Conservation (phyloP, 2,113 vertebrate genomes). For the Leucoraja erinaceus region DNA sequence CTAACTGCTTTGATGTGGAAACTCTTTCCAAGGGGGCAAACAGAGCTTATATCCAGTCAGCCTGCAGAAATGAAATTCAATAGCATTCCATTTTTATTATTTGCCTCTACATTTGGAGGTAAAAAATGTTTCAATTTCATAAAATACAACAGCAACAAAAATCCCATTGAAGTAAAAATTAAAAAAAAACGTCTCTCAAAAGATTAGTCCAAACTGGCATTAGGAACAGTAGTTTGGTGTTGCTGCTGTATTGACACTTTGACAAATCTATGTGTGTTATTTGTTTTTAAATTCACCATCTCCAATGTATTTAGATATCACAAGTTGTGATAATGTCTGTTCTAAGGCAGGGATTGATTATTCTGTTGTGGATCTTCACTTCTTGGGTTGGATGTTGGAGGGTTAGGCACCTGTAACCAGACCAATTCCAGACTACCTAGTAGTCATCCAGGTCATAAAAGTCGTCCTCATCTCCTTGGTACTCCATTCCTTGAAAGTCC, state of each 20-base stretch:
- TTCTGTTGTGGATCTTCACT: constrained; percentile 63
- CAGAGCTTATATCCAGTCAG: constrained; percentile 65
- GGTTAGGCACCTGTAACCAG: constrained; percentile 72
- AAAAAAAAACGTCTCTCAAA: constrained; percentile 73
- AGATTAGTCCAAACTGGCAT: constrained; percentile 76
- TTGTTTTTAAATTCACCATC: constrained; percentile 63
- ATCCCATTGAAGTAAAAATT: constrained; percentile 84
- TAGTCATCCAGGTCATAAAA: constrained; percentile 99
- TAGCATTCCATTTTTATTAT: constrained; percentile 91
- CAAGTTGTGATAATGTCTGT: constrained; percentile 82
- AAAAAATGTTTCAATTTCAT: constrained; percentile 87
- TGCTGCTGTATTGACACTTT: constrained; percentile 82
- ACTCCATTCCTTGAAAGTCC: constrained; percentile 99
- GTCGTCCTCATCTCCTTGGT: constrained; percentile 96
- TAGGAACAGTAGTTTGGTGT: constrained; percentile 66
- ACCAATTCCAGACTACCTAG: constrained; percentile 96
- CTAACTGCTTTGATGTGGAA: constrained; percentile 65
- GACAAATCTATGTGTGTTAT: constrained; percentile 79
- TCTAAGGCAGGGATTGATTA: constrained; percentile 90
- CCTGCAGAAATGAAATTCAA: constrained; percentile 64
- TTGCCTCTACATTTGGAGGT: constrained; percentile 88
- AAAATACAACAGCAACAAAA: constrained; percentile 97
- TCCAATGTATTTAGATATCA: constrained; percentile 72
- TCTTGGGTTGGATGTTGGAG: constrained; percentile 79
- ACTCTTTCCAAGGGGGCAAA: constrained; percentile 48